phyloP scores from a whole-genome alignment of 1,140 invertebrate species.

The Gonioctena quinquepunctata region DNA sequence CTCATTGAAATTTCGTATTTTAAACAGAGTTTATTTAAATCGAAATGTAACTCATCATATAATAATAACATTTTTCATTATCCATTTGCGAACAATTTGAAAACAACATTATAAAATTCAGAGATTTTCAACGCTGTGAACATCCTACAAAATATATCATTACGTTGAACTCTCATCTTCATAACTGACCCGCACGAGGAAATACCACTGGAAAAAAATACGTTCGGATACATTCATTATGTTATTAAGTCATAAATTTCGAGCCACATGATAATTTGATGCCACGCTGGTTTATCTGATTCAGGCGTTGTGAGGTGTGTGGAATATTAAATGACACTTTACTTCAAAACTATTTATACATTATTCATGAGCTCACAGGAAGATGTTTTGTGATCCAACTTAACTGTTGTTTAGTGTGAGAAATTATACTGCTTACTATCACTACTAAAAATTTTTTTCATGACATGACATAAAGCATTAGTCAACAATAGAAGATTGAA shows the following conservation, averaged over 20 bases:
- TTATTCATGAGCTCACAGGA: background rate
- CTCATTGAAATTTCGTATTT: too few species aligned
- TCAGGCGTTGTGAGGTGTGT: background rate
- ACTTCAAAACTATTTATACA: slow-evolving; percentile 2
- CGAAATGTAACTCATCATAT: too few species aligned
- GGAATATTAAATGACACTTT: slow-evolving; percentile 10
- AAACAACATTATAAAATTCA: too few species aligned
- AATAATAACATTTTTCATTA: too few species aligned
- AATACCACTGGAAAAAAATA: background rate
- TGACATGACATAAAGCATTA: too few species aligned
- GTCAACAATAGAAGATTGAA: too few species aligned
- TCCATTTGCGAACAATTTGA: too few species aligned
- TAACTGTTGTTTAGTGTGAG: too few species aligned
- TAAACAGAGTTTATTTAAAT: too few species aligned
- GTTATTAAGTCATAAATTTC: slow-evolving; percentile 11
- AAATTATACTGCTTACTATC: too few species aligned
- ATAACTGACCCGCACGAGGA: background rate
- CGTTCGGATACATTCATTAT: slow-evolving; percentile 4
- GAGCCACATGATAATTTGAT: slow-evolving; percentile 1
- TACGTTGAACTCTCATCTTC: background rate
- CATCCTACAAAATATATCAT: background rate
- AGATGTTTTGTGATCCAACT: background rate
- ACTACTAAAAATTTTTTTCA: too few species aligned
- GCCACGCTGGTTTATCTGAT: slow-evolving; percentile 1
- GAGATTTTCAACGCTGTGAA: too few species aligned